Evolutionary conservation across 2,888 invertebrate species (phyloP), one percentile per base, ranked within the genome.

Genomic region (Agrilus cyanescens): DNA sequence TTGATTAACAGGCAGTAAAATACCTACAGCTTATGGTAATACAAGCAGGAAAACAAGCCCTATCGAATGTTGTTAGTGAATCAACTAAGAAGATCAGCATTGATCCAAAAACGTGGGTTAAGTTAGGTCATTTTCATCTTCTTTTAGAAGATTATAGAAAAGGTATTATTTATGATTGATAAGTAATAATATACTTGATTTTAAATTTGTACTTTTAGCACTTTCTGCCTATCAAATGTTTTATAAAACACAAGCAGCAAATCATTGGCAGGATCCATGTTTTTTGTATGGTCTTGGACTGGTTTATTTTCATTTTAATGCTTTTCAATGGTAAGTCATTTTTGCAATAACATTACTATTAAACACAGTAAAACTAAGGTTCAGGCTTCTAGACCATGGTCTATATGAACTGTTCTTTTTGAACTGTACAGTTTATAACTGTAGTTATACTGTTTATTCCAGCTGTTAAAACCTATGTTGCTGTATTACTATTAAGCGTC

Each of bases 181-280:
- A 12, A 7, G 4, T 25, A 12, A n/a, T 38, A 13, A 15, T 20
- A 25, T 25, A 10, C 25, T 12, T 29, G 37, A 35, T 34, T 45
- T 66, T 68, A 43, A 16, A 20, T 15, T 20, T 20, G 10, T 60
- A 53, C 57, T 76, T 75, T 37, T 70, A 96, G 96, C 97, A 4
- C 77, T 96, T 71, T 96, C 96, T 14, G 95, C 97, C 3, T 98
- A 97, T 70, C 95, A 97, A 69, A 90, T 89, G 65, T 93, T 85
- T 67, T 85, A 80, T 60, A 79, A 80, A 30, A 68, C 85, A 20
- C 82, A 84, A 58, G 74, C 75, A 7, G 85, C 85, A 50, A 65
- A 63, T 45, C 83, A 85, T 58, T 93, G 91, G 87, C 85, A 85
- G 65, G 88, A 96, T 68, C 80, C 89, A 1, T 73, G 85, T 12